Base-by-base conservation (phyloP, 64 coral and sea anemone genomes). In the Pachyseris speciosa region DNA sequence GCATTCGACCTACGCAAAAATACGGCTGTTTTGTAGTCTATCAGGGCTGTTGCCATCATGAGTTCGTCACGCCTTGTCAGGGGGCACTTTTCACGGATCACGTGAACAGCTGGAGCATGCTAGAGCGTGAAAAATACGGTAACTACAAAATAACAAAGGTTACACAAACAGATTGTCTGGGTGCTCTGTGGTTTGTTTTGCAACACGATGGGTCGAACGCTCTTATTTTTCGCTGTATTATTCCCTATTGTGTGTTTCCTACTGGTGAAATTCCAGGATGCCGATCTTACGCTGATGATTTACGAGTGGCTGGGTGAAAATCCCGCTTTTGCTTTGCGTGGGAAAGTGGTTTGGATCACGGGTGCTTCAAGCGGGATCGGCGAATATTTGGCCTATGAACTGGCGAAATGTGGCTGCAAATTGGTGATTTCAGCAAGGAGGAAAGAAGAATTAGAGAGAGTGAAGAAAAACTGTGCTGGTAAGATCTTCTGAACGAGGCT, bases 341-440 rank as follows among this genome's bases (percentile, higher is more conserved):
- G 70, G 3, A 90, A 94, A 40, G 92, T 94, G 9, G 74, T 78
- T 25, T 94, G 92, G 92, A 94, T 94, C 2, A 94, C 92, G 0
- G 92, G 92, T 15, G 92, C 92, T 39, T 93, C 91, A 8, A 93
- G 91, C 42, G 91, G 91, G 6, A 93, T 93, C 7, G 91, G 91
- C 26, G 92, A 94, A 71, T 68, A 78, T 50, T 75, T 94, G 15
- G 92, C 92, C 1, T 89, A 81, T 45, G 76, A 94, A 75, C 86
- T 94, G 72, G 92, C 55, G 0, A 81, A 74, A 89, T 94, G 76
- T 44, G 92, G 92, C 36, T 89, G 92, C 33, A 94, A 94, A 89
- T 64, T 94, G 22, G 86, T 84, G 5, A 34, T 94, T 4, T 94
- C 92, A 60, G 85, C 92, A 9, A 44, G 92, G 42, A 80, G 92